Conservation (phyloP, 2,888 invertebrate genomes). For the Abscondita cerata region DNA sequence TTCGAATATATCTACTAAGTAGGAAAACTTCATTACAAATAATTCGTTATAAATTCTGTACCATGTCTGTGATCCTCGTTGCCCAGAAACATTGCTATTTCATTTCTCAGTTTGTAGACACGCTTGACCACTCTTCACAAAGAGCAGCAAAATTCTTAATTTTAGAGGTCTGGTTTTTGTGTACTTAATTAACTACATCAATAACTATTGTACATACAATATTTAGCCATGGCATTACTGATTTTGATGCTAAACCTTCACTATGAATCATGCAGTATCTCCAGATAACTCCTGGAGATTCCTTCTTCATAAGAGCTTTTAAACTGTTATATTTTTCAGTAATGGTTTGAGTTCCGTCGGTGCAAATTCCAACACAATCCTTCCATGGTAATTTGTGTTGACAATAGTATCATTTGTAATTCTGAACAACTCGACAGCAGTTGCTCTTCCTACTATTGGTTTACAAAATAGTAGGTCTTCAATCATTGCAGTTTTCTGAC, state of each 20-base stretch:
- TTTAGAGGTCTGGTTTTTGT: not conserved
- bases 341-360: slow-evolving; percentile 3
- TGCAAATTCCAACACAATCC: not conserved
- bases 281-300: slow-evolving; percentile 31
- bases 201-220: too few species aligned
- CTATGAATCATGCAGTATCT: slow-evolving; percentile 30
- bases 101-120: not conserved
- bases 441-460: slow-evolving; percentile 15
- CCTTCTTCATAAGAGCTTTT: slow-evolving; percentile 25
- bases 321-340: slow-evolving; percentile 1
- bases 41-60: slow-evolving; percentile 5
- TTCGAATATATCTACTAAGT: slow-evolving; percentile 3
- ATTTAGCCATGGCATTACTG: too few species aligned
- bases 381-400: slow-evolving; percentile 27
- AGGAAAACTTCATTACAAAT: slow-evolving; percentile 13
- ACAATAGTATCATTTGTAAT: slow-evolving; percentile 31
- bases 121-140: not conserved
- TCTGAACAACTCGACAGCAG: slow-evolving; percentile 25
- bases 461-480: slow-evolving; percentile 25
- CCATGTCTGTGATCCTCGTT: too few species aligned
- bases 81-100: not conserved
- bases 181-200: too few species aligned
- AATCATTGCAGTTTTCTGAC: slow-evolving; percentile 12
- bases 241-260: not conserved
- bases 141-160: not conserved